Evolutionary conservation across 2,113 vertebrate species (phyloP).

Genomic region (Dicerorhinus sumatrensis): DNA sequence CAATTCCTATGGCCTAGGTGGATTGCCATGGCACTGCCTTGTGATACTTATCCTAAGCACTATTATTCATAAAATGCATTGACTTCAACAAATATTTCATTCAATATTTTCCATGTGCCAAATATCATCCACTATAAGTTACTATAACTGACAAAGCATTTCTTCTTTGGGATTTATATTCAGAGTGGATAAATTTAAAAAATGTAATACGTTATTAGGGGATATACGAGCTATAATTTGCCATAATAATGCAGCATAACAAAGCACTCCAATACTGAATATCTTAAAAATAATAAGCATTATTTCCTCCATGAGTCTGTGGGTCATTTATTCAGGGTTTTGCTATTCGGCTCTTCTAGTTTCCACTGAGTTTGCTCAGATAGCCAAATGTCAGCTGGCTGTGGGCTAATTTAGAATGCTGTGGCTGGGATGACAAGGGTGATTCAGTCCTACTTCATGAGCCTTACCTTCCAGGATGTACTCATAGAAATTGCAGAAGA

Average conservation of each 20-base stretch:
- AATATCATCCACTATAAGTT: background rate
- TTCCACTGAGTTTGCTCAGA: background rate
- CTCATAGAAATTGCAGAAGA: background rate
- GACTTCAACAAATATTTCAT: background rate
- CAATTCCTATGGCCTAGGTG: background rate
- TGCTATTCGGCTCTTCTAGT: background rate
- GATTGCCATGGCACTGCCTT: background rate
- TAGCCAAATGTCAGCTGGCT: background rate
- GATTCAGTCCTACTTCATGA: background rate
- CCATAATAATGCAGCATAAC: background rate
- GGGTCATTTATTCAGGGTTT: background rate
- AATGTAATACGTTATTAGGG: background rate
- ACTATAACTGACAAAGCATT: background rate
- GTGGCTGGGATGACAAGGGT: background rate
- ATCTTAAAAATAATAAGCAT: slow-evolving; percentile 31
- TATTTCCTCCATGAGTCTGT: background rate
- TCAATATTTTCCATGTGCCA: slow-evolving; percentile 19
- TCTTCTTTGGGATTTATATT: background rate
- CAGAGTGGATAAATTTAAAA: background rate
- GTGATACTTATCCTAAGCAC: background rate
- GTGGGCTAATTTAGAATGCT: background rate
- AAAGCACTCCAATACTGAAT: background rate
- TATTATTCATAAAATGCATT: background rate
- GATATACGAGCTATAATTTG: background rate
- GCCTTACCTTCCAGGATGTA: background rate